A percentile compares a stretch with the other conserved stretches of the same genome.
phyloP scores from a whole-genome alignment of 2,888 invertebrate genomes.

The Amorpha juglandis region DNA sequence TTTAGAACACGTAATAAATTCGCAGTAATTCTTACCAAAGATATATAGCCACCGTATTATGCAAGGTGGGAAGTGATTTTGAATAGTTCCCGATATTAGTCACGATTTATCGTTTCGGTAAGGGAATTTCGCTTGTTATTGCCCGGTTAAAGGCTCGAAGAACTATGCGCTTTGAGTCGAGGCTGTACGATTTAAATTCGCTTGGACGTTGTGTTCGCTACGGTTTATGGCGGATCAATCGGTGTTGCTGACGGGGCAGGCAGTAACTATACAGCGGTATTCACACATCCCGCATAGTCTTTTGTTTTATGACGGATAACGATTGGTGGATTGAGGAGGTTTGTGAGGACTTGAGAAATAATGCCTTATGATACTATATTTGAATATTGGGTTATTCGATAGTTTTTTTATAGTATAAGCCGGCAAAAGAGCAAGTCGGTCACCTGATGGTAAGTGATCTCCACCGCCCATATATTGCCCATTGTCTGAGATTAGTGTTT shows the following conservation, averaged over 20 bases:
- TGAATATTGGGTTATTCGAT: too few species aligned
- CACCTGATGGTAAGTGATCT: too few species aligned
- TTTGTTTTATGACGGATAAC: neutral
- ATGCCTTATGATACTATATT: neutral
- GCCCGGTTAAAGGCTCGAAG: neutral
- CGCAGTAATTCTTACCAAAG: conserved; percentile 45
- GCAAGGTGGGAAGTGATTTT: conserved; percentile 60
- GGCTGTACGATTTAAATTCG: conserved; percentile 10
- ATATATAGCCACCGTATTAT: conserved; percentile 54
- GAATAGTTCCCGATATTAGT: conserved; percentile 67
- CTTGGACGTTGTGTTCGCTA: neutral
- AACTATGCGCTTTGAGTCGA: neutral
- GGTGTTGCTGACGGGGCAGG: conserved; percentile 14
- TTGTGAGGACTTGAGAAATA: neutral
- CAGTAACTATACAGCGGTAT: neutral
- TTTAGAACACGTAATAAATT: conserved; percentile 47
- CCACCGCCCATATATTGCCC: too few species aligned
- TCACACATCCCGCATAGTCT: neutral
- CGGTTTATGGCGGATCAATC: neutral
- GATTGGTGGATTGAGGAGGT: neutral
- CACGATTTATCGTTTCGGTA: conserved; percentile 56
- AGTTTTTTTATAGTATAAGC: too few species aligned
- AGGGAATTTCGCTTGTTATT: conserved; percentile 9
- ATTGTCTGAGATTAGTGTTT: too few species aligned
- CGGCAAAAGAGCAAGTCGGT: too few species aligned